Base-by-base conservation (phyloP, 2,888 invertebrate genomes). In the Pantelozetes paolii region DNA sequence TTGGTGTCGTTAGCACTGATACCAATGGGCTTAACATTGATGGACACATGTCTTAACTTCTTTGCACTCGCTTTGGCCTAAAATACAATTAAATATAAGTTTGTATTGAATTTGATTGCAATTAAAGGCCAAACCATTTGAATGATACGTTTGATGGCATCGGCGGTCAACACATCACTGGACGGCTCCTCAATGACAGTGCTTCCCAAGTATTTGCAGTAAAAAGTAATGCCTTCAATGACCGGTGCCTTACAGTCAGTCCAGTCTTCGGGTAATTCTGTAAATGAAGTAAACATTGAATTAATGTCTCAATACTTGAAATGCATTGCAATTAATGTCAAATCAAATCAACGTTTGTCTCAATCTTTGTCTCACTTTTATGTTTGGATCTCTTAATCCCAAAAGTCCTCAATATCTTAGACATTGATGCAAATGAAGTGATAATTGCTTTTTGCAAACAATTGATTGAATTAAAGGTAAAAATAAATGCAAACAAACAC, bases 131-230 rank as follows among this genome's bases (percentile, higher is more conserved):
- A 50, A 50, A 82, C 88, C 87, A 79, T 85, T 79, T 88, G 87
- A 76, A 92, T 86, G 77, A 92, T 89, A 50, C 88, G 88, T 81
- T 90, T 90, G 70, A 93, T 90, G 45, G 92, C 92, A 74, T 90
- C 88, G 2, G 90, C 89, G 73, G 90, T 92, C 36, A 89, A 88
- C 78, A 88, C 88, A 32, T 89, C 89, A 75, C 88, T 89, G 23
- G 87, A 87, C 9, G 89, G 88, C 71, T 90, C 88, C 81, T 91
- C 90, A 11, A 91, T 89, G 5, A 90, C 86, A 26, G 89, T 89
- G 75, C 88, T 88, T 20, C 92, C 92, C 72, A 91, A 86, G 83
- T 91, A 91, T 82, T 91, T 89, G 77, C 90, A 83, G 80, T 84
- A 85, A 81, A 87, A 87, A 45, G 84, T 85, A 62, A 85, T 84